phyloP scores from a whole-genome alignment of 2,797 vertebrate species.

The Enteromius trimaculatus region DNA sequence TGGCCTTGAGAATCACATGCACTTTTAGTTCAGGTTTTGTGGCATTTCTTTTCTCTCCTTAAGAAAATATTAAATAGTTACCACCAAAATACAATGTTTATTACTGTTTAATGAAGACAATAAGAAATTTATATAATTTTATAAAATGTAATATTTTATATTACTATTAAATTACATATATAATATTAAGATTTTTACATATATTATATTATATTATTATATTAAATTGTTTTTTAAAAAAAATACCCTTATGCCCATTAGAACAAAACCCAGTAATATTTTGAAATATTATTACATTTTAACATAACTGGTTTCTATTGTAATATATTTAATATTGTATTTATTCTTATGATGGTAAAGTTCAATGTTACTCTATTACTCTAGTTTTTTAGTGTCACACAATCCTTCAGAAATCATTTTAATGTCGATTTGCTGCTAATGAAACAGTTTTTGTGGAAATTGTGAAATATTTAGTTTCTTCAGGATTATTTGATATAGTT shows the following conservation, averaged over 20 bases:
- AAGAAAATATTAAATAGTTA: not conserved
- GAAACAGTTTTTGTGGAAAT: not conserved
- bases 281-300: not conserved
- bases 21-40: not conserved
- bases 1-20: conserved; percentile 1
- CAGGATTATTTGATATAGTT: not conserved
- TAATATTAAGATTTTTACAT: too few relatives aligned
- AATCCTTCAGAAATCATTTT: not conserved
- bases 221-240: too few relatives aligned
- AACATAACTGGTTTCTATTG: not conserved
- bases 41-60: not conserved
- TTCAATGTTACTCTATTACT: not conserved
- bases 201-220: too few relatives aligned
- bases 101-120: not conserved
- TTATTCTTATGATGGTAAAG: not conserved
- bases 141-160: not conserved
- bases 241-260: not conserved
- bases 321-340: not conserved
- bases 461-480: not conserved
- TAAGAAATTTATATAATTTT: not conserved
- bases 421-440: not conserved
- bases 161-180: not conserved
- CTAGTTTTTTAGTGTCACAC: not conserved
- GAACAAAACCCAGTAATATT: not conserved
- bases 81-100: not conserved